A percentile compares a stretch with the other conserved stretches of the same genome.
These are phyloP conservation scores for Volucella bombylans DNA, from an alignment of 2,888 invertebrate genomes.

Conservation along the genomic window DNA sequence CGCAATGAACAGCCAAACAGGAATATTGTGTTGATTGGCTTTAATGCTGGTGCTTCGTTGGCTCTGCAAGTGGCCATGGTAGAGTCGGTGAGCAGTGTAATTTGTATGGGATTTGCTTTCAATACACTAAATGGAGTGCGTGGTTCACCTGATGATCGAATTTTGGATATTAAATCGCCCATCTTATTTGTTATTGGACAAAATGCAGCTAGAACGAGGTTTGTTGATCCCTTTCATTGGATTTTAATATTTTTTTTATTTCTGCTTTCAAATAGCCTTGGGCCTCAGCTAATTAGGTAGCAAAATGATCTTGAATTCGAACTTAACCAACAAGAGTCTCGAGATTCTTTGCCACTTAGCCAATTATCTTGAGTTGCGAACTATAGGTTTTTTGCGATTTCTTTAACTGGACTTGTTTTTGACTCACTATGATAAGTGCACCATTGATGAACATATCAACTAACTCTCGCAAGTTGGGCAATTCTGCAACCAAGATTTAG, in stretches of 20 bases:
- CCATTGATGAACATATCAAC: too few relatives aligned
- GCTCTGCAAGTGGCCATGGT: conserved; percentile 89
- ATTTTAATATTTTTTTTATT: not conserved
- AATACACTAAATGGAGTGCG: conserved; percentile 88
- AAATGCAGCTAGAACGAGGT: conserved; percentile 86
- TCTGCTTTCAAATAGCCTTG: conserved; percentile 10
- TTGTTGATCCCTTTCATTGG: conserved; percentile 45
- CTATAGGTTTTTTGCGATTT: too few relatives aligned
- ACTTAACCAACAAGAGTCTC: too few relatives aligned
- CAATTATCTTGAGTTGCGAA: too few relatives aligned
- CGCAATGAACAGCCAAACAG: conserved; percentile 86
- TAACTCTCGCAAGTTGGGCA: too few relatives aligned
- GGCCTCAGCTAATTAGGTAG: too few relatives aligned
- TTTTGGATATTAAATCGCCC: conserved; percentile 88
- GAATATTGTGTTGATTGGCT: conserved; percentile 90
- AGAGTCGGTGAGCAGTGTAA: conserved; percentile 88
- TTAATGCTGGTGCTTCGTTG: conserved; percentile 89
- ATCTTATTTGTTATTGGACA: conserved; percentile 91
- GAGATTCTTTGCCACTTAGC: too few relatives aligned
- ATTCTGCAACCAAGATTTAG: too few relatives aligned
- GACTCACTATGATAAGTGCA: too few relatives aligned
- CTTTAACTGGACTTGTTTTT: too few relatives aligned
- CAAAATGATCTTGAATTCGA: too few relatives aligned
- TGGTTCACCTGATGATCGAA: conserved; percentile 89
- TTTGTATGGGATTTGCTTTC: conserved; percentile 91